A percentile compares a stretch with the other conserved stretches of the same genome.
These are phyloP conservation scores for Potamarius usumacintae DNA, from an alignment of 2,113 vertebrate species.

Conservation along the genomic window DNA sequence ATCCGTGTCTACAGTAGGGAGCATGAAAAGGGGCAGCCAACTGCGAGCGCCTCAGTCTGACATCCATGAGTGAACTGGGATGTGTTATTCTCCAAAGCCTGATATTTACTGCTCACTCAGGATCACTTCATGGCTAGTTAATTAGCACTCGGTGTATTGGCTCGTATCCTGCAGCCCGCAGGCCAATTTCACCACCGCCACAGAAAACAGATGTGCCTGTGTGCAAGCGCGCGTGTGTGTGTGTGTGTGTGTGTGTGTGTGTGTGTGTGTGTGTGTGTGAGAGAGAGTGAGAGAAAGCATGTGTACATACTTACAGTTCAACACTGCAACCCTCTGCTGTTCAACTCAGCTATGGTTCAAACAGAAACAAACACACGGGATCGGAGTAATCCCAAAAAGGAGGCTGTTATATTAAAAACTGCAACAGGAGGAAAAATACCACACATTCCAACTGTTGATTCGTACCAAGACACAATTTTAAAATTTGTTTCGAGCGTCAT, in stretches of 20 bases:
- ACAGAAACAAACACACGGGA: slow-evolving; percentile 37
- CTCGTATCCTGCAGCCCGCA: slow-evolving; percentile 48
- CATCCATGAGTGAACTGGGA: slow-evolving; percentile 53
- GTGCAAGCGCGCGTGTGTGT: not conserved
- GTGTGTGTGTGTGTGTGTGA: not conserved
- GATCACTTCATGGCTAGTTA: slow-evolving; percentile 54
- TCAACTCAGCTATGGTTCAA: slow-evolving; percentile 33
- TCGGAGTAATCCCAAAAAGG: slow-evolving; percentile 48
- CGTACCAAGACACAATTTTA: slow-evolving; percentile 28
- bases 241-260: not conserved
- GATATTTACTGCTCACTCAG: slow-evolving; percentile 56
- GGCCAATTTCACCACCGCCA: slow-evolving; percentile 52
- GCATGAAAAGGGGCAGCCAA: slow-evolving; percentile 41
- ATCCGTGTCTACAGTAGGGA: slow-evolving; percentile 42
- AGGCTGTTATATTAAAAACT: slow-evolving; percentile 45
- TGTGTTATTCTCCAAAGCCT: slow-evolving; percentile 53
- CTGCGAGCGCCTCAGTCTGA: slow-evolving; percentile 43
- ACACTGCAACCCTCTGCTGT: slow-evolving; percentile 26
- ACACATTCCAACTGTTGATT: slow-evolving; percentile 34
- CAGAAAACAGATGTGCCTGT: slow-evolving; percentile 50
- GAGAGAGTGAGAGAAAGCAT: not conserved
- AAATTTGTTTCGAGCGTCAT: slow-evolving; percentile 32
- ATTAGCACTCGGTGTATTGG: slow-evolving; percentile 53
- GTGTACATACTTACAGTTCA: slow-evolving; percentile 37
- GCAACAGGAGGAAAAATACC: slow-evolving; percentile 39